These are phyloP conservation scores for Xiphophorus maculatus DNA, from an alignment of 2,113 vertebrate species.

Conservation along the genomic window DNA sequence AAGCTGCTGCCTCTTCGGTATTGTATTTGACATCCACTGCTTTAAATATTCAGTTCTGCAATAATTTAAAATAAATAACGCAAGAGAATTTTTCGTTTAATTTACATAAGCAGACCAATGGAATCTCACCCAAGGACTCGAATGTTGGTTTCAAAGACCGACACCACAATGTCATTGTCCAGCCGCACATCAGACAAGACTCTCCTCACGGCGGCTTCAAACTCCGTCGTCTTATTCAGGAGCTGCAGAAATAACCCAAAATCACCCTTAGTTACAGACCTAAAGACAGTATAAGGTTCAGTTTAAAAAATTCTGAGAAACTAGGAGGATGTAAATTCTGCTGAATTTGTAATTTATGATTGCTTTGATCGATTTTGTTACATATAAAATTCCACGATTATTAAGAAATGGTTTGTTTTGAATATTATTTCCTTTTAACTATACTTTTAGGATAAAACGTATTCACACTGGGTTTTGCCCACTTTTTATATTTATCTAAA, in stretches of 20 bases:
- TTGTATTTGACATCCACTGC: neutral
- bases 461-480: too few relatives aligned
- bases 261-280: neutral
- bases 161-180: conserved; percentile 98
- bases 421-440: neutral
- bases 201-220: conserved; percentile 94
- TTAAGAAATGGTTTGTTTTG: neutral
- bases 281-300: neutral
- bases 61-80: neutral
- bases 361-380: neutral
- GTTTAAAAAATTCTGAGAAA: neutral
- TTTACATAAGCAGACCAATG: neutral
- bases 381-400: neutral
- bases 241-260: conserved; percentile 78
- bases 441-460: too few relatives aligned
- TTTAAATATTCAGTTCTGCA: too few relatives aligned
- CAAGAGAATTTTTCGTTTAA: neutral
- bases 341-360: neutral
- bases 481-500: neutral
- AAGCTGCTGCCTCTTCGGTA: neutral
- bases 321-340: neutral
- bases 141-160: conserved; percentile 99
- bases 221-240: conserved; percentile 96
- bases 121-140: conserved; percentile 94
- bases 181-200: conserved; percentile 94